Conservation (phyloP, 64 coral and sea anemone genomes). For the Astreopora myriophthalma region DNA sequence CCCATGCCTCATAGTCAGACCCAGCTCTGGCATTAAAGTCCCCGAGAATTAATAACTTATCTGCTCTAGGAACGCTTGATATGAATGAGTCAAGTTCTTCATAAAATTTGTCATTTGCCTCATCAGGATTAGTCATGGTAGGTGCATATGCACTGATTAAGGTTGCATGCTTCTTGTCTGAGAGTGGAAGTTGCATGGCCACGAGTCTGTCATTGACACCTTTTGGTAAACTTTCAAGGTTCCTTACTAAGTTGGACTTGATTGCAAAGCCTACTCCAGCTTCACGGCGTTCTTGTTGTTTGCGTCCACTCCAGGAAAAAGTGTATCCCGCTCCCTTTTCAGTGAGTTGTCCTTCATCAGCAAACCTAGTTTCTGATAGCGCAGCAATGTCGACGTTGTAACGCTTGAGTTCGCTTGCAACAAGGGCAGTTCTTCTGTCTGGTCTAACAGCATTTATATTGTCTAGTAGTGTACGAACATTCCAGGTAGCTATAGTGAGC, state of each 20-base stretch:
- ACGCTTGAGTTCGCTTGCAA: neutral
- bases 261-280: slow-evolving; percentile 40
- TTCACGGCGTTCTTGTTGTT: neutral
- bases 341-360: slow-evolving; percentile 16
- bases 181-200: neutral
- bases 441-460: neutral
- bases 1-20: slow-evolving; percentile 21
- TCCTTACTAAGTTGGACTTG: slow-evolving; percentile 4
- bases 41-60: slow-evolving; percentile 15
- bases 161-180: slow-evolving; percentile 1
- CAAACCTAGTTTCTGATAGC: slow-evolving; percentile 6
- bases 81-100: slow-evolving; percentile 23
- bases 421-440: neutral
- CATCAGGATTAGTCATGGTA: slow-evolving; percentile 44
- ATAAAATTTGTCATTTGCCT: slow-evolving; percentile 43
- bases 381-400: neutral
- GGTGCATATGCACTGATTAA: slow-evolving; percentile 27
- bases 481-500: slow-evolving; percentile 19
- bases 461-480: slow-evolving; percentile 49
- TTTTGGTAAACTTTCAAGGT: neutral
- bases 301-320: slow-evolving; percentile 17
- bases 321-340: neutral
- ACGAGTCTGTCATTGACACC: slow-evolving; percentile 32
- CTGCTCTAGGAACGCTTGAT: slow-evolving; percentile 15
- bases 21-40: slow-evolving; percentile 42